These are phyloP conservation scores for Noctua janthe DNA, from an alignment of 2,888 invertebrate genomes.

Conservation along the genomic window DNA sequence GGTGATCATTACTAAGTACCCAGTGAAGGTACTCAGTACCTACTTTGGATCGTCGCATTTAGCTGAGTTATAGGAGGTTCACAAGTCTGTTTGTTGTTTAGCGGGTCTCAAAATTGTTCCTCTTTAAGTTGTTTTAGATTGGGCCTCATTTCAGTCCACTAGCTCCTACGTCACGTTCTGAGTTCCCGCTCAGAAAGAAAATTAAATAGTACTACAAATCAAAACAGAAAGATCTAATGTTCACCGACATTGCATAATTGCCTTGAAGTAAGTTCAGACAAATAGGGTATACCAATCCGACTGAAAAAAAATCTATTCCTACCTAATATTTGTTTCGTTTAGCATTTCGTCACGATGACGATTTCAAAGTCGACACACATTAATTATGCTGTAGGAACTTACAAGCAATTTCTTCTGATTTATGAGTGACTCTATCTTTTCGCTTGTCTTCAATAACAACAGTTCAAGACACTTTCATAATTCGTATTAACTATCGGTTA, in stretches of 20 bases:
- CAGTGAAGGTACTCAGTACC: not conserved
- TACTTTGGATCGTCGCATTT: not conserved
- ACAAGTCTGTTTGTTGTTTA: not conserved
- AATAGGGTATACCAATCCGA: not conserved
- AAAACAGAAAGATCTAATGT: not conserved
- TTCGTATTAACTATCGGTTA: conserved; percentile 33
- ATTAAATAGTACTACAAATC: not conserved
- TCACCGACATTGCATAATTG: not conserved
- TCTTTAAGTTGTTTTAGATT: not conserved
- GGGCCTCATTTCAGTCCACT: not conserved
- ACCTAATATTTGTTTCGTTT: not conserved
- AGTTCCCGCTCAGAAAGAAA: not conserved
- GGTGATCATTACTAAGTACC: not conserved
- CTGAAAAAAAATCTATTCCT: not conserved
- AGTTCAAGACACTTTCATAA: conserved; percentile 19
- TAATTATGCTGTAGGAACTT: not conserved
- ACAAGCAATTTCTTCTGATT: not conserved
- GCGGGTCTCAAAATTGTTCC: not conserved
- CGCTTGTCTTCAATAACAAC: conserved; percentile 14
- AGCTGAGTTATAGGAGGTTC: not conserved
- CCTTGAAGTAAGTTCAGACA: not conserved
- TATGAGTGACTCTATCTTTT: conserved; percentile 1
- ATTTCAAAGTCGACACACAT: conserved; percentile 35
- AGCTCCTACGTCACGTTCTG: too few relatives aligned
- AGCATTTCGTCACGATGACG: not conserved